Evolutionary conservation across 23 tunicate genomes (phyloP), one percentile per base, ranked within the genome.

Genomic region (Diplosoma virens): DNA sequence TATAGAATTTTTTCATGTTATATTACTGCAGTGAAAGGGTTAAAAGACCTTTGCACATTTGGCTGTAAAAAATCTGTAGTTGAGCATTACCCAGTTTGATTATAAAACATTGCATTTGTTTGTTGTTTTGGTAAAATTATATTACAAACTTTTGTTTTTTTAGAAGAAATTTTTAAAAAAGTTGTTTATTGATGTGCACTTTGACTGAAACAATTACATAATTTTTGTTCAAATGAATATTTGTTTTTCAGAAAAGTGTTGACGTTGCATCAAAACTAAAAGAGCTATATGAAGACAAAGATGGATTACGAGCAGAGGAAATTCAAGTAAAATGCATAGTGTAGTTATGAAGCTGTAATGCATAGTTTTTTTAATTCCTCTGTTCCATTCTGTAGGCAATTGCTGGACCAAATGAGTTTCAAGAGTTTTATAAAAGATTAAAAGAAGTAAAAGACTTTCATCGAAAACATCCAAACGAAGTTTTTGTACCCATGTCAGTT

Each of bases 401-500:
- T 7, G 98, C 86, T 35, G 94, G 94, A 3, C 89, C 94, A 20
- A 84, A 88, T 67, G 95, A 83, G 33, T 94, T 94, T 73, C 75
- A 78, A 21, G 95, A 94, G 37, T 94, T 87, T 59, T 88, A 94
- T 58, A 87, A 75, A 41, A 52, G 91, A 22, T 35, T 94, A 28
- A 79, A 81, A 28, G 90, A 83, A 58, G 80, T 94, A 20, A 87
- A 88, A 59, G 95, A 87, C 33, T 94, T 94, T 37, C 99, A 94
- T 35, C 75, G 88, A 33, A 79, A 79, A 32, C 95, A 88, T 45
- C 99, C 99, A 1, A 67, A 94, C 63, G 95, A 88, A 58, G 66
- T 87, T 26, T 87, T 84, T 73, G 83, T 87, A 1, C 99, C 99
- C 4, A 83, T 94, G 90, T 83, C 95, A n/a, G 68, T 87, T 58